Percentiles rank a stretch among this genome's conserved stretches.
Conservation (phyloP, 2,113 vertebrate species). For the Tamias sibiricus region DNA sequence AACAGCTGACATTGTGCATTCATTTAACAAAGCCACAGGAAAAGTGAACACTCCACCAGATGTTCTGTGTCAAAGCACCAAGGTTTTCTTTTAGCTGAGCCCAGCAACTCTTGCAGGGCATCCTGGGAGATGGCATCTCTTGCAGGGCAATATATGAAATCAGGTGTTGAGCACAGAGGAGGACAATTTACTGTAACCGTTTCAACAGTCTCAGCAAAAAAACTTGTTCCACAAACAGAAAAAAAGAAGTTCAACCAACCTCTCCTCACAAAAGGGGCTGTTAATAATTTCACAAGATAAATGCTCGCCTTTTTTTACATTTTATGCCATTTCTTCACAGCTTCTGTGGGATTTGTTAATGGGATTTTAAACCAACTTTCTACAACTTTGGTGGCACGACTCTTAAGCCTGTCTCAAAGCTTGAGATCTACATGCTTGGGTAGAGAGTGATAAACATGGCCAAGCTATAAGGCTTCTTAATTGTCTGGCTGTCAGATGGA, state of each 20-base stretch:
- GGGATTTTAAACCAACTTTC: constrained; percentile 90
- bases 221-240: constrained; percentile 85
- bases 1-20: constrained; percentile 81
- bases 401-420: constrained; percentile 76
- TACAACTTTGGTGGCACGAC: constrained; percentile 86
- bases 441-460: background rate
- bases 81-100: constrained; percentile 88
- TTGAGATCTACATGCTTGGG: background rate
- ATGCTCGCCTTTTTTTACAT: constrained; percentile 85
- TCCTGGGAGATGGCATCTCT: constrained; percentile 85
- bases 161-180: constrained; percentile 87
- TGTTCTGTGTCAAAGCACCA: constrained; percentile 86
- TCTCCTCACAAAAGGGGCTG: constrained; percentile 77
- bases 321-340: constrained; percentile 87
- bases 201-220: constrained; percentile 90
- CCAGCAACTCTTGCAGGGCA: constrained; percentile 88
- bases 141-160: constrained; percentile 88
- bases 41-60: constrained; percentile 84
- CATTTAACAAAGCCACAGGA: constrained; percentile 83
- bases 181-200: constrained; percentile 80
- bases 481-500: background rate
- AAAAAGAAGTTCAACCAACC: background rate
- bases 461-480: background rate
- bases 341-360: constrained; percentile 87
- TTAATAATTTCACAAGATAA: constrained; percentile 89